Evolutionary conservation across 1,140 invertebrate genomes (phyloP).

Genomic region (Camponotus pennsylvanicus): DNA sequence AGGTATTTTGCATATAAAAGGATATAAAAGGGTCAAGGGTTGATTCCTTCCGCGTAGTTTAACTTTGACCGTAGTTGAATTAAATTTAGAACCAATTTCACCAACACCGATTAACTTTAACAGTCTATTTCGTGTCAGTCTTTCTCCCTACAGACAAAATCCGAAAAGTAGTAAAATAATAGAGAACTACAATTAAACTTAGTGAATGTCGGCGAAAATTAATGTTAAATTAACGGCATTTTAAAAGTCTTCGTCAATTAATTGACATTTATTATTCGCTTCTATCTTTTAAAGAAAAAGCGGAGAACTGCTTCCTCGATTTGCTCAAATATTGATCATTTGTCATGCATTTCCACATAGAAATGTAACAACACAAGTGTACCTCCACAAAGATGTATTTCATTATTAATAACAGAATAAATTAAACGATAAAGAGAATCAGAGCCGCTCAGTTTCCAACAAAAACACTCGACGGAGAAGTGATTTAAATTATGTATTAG

Average conservation of each 20-base stretch:
- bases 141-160: background rate
- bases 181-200: background rate
- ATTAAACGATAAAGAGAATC: background rate
- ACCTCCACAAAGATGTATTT: background rate
- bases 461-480: slow-evolving; percentile 10
- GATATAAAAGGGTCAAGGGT: slow-evolving; percentile 8
- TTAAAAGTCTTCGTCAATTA: slow-evolving; percentile 28
- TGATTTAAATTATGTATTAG: slow-evolving; percentile 4
- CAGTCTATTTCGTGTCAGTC: slow-evolving; percentile 9
- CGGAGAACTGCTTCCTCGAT: background rate
- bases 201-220: slow-evolving; percentile 18
- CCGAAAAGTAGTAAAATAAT: slow-evolving; percentile 23
- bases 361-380: background rate
- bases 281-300: background rate
- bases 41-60: slow-evolving; percentile 39
- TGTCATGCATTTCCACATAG: background rate
- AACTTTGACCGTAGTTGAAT: slow-evolving; percentile 45
- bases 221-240: slow-evolving; percentile 6
- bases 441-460: background rate
- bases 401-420: background rate
- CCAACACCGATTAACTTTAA: slow-evolving; percentile 46
- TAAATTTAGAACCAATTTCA: slow-evolving; percentile 40
- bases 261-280: slow-evolving; percentile 20
- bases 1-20: slow-evolving; percentile 17
- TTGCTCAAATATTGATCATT: background rate